Conservation (phyloP, 2,888 invertebrate genomes). For the Lasioglossum marginatum region DNA sequence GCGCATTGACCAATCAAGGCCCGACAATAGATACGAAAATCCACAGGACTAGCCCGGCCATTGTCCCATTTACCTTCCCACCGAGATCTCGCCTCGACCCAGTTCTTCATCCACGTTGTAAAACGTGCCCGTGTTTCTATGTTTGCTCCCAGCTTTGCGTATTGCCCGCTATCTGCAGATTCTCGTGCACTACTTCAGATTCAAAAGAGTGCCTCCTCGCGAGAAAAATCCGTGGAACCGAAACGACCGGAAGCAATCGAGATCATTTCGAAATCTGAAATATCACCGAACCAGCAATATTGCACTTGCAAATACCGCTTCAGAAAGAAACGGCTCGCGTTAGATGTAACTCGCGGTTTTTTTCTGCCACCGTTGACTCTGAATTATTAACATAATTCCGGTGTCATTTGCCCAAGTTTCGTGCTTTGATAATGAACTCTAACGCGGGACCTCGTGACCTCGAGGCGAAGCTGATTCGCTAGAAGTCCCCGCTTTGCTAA, state of each 20-base stretch:
- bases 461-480: conserved; percentile 32
- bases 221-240: background rate
- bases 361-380: background rate
- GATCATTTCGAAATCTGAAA: background rate
- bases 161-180: conserved; percentile 33
- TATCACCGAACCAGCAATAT: background rate
- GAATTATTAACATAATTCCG: background rate
- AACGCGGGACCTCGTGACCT: conserved; percentile 51
- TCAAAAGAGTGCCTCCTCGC: background rate
- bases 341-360: background rate
- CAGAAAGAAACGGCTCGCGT: background rate
- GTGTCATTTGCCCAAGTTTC: conserved; percentile 46
- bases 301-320: background rate
- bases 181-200: background rate
- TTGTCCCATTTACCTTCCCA: conserved; percentile 42
- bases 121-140: conserved; percentile 40
- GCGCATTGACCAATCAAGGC: background rate
- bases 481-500: conserved; percentile 7
- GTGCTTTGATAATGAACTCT: conserved; percentile 65
- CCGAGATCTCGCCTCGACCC: conserved; percentile 57
- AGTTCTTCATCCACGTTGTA: conserved; percentile 40
- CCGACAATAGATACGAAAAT: conserved; percentile 11
- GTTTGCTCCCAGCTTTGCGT: conserved; percentile 29
- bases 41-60: conserved; percentile 7
- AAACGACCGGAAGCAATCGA: background rate